These are phyloP conservation scores for Heliconius himera DNA, from an alignment of 1,140 invertebrate species.

Conservation along the genomic window DNA sequence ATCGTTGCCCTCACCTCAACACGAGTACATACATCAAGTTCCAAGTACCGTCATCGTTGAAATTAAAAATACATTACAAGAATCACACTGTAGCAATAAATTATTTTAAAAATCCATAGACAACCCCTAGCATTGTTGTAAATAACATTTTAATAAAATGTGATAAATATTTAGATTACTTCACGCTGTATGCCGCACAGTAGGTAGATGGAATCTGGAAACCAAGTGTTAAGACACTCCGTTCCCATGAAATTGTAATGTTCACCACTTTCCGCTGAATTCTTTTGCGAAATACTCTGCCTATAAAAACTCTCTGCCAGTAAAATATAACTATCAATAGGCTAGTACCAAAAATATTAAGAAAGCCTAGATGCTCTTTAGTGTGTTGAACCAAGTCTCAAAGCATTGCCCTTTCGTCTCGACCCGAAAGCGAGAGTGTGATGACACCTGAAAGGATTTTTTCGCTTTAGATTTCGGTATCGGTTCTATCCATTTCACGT, in stretches of 20 bases:
- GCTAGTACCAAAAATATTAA: neutral
- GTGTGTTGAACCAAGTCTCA: neutral
- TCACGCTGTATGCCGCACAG: no score
- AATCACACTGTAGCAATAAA: neutral
- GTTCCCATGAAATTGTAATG: no score
- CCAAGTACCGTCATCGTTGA: neutral
- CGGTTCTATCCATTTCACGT: neutral
- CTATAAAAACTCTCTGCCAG: no score
- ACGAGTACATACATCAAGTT: neutral
- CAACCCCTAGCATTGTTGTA: no score
- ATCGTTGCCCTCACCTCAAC: constrained; percentile 4
- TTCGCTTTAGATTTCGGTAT: neutral
- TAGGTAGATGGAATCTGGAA: no score
- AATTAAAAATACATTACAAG: neutral
- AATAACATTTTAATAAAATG: no score
- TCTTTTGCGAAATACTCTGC: no score
- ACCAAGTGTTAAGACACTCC: no score
- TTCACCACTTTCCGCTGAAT: no score
- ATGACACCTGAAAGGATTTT: constrained; percentile 9
- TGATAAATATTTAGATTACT: no score
- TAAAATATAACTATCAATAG: neutral
- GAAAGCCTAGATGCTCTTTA: constrained; percentile 5
- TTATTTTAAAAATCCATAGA: neutral
- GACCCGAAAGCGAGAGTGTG: constrained; percentile 20
- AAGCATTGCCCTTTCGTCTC: constrained; percentile 4